phyloP scores from a whole-genome alignment of 2,888 invertebrate species.

The Cheilosia soror region DNA sequence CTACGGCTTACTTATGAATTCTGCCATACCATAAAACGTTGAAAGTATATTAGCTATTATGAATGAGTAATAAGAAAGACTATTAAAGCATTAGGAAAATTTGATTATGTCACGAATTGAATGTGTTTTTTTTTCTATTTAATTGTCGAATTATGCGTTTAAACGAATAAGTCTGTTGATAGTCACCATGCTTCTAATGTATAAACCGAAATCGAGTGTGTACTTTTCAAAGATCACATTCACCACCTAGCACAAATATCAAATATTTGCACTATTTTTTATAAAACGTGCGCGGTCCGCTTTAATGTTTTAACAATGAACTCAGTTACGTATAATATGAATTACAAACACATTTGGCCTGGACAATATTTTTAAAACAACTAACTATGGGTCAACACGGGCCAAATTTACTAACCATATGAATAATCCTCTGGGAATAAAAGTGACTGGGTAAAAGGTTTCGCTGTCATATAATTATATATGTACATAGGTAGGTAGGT shows the following conservation, averaged over 20 bases:
- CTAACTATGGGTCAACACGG: too few relatives aligned
- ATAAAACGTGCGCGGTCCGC: constrained; percentile 17
- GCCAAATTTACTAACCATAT: too few relatives aligned
- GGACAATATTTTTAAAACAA: not conserved
- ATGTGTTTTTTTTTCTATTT: not conserved
- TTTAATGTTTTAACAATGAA: constrained; percentile 25
- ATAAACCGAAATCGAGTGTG: constrained; percentile 25
- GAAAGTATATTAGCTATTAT: not conserved
- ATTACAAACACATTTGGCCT: not conserved
- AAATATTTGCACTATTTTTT: constrained; percentile 46
- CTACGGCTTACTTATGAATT: not conserved
- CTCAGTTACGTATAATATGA: constrained; percentile 13
- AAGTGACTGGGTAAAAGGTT: too few relatives aligned
- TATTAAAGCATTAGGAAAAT: constrained; percentile 17
- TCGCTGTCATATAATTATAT: too few relatives aligned
- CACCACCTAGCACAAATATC: constrained; percentile 16
- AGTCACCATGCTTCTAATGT: constrained; percentile 2
- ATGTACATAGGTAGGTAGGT: too few relatives aligned
- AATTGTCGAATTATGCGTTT: constrained; percentile 13
- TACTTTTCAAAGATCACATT: constrained; percentile 7
- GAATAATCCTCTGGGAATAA: too few relatives aligned
- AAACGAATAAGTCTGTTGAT: not conserved
- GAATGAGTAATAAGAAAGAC: constrained; percentile 49
- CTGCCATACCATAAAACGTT: too few relatives aligned
- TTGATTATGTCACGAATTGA: constrained; percentile 48